Conservation (phyloP, 2,888 invertebrate genomes). For the Galerucella calmariensis region DNA sequence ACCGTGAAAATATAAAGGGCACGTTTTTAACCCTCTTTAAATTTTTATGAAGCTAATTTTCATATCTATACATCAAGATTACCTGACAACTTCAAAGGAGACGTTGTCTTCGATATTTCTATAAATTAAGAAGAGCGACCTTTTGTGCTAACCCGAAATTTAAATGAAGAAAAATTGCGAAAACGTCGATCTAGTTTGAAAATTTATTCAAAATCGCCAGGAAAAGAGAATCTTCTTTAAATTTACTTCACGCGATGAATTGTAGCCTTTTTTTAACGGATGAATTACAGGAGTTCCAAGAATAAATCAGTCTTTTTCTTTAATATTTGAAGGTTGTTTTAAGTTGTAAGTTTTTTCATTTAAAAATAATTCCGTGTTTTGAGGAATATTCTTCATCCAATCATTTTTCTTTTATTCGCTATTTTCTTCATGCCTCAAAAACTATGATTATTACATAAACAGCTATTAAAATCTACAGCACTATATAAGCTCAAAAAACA, state of each 20-base stretch:
- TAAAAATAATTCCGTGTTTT: background rate
- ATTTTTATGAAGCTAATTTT: slow-evolving; percentile 26
- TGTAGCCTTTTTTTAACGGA: slow-evolving; percentile 1
- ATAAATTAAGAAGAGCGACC: slow-evolving; percentile 35
- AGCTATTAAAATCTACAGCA: too few relatives aligned
- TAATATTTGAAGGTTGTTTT: background rate
- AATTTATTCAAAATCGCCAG: slow-evolving; percentile 29
- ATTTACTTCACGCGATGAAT: slow-evolving; percentile 18
- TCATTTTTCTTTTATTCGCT: background rate
- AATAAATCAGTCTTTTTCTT: slow-evolving; percentile 21
- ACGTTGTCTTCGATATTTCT: slow-evolving; percentile 28
- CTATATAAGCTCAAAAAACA: too few relatives aligned
- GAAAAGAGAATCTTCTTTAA: slow-evolving; percentile 22
- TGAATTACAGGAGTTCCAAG: slow-evolving; percentile 18
- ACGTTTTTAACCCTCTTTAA: background rate
- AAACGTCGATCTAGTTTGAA: slow-evolving; percentile 25
- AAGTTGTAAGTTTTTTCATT: background rate
- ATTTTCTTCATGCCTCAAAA: background rate
- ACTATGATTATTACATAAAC: too few relatives aligned
- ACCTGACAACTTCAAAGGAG: slow-evolving; percentile 13
- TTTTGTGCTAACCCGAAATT: slow-evolving; percentile 34
- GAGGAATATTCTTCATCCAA: background rate
- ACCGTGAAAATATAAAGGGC: background rate
- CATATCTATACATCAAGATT: slow-evolving; percentile 33
- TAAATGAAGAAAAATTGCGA: slow-evolving; percentile 33